Conservation (phyloP, 2,888 invertebrate genomes). For the Caenorhabditis imperialis region DNA sequence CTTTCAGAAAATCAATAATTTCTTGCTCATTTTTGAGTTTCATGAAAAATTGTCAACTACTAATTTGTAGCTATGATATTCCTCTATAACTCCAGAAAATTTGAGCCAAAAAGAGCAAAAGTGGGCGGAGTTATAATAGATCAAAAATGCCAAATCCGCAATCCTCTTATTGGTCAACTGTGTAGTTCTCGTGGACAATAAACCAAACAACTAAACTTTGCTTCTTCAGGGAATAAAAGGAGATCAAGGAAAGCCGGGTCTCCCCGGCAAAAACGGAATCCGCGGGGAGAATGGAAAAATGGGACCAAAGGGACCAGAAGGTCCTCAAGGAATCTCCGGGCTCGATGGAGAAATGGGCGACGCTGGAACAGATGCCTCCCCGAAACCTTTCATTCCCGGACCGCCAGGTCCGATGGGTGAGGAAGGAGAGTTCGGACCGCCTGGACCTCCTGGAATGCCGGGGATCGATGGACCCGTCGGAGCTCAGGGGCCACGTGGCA, state of each 20-base stretch:
- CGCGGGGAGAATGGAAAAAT: conserved; percentile 61
- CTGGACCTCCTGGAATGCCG: conserved; percentile 71
- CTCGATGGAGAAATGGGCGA: conserved; percentile 73
- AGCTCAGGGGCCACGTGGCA: conserved; percentile 68
- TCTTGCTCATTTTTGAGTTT: no score
- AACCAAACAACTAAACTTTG: no score
- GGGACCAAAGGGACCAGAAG: conserved; percentile 55
- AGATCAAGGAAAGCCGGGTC: conserved; percentile 67
- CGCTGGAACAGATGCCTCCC: conserved; percentile 70
- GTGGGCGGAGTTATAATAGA: no score
- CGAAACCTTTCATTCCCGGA: conserved; percentile 75
- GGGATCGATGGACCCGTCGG: conserved; percentile 70
- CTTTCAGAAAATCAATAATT: no score
- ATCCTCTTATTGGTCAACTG: no score
- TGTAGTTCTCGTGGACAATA: no score
- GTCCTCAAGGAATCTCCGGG: conserved; percentile 67
- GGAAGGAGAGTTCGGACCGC: conserved; percentile 66
- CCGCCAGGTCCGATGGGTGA: conserved; percentile 67
- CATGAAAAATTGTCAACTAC: no score
- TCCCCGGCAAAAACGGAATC: conserved; percentile 62
- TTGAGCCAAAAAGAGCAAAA: no score
- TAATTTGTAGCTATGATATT: no score
- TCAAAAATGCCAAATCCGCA: no score
- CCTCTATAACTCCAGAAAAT: no score
- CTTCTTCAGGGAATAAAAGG: conserved; percentile 65